Evolutionary conservation across 2,888 invertebrate genomes (phyloP).

Genomic region (Drosophila mercatorum): DNA sequence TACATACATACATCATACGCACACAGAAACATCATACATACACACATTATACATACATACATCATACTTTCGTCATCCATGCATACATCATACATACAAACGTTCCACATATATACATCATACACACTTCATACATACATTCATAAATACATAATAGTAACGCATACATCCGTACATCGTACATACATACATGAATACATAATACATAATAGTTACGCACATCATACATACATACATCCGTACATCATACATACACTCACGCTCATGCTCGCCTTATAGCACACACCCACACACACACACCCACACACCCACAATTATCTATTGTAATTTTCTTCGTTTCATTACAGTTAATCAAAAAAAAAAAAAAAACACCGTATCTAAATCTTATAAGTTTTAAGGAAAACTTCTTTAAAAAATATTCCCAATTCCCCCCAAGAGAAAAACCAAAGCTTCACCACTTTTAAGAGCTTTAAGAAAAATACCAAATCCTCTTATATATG

Average conservation of each 20-base stretch:
- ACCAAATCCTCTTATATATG: too few relatives aligned
- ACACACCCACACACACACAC: neutral
- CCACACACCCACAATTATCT: slow-evolving; percentile 26
- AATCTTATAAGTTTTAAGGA: slow-evolving; percentile 31
- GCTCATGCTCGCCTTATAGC: neutral
- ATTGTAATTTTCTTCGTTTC: slow-evolving; percentile 55
- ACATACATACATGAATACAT: slow-evolving; percentile 11
- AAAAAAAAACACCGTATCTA: neutral
- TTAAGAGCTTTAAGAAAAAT: neutral
- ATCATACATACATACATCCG: slow-evolving; percentile 6
- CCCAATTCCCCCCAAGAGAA: neutral
- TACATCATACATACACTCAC: neutral
- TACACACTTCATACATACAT: too few relatives aligned
- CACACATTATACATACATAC: neutral
- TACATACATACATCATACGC: slow-evolving; percentile 12
- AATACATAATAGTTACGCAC: too few relatives aligned
- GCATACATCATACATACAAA: neutral
- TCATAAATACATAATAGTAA: too few relatives aligned
- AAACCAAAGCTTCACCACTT: neutral
- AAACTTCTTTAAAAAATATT: neutral
- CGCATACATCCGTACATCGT: neutral
- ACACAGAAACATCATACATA: neutral
- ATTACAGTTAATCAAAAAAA: slow-evolving; percentile 30
- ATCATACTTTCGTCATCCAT: too few relatives aligned
- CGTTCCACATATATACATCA: neutral